These are phyloP conservation scores for Pipistrellus pygmaeus DNA, from an alignment of 2,797 vertebrate species.

Conservation along the genomic window DNA sequence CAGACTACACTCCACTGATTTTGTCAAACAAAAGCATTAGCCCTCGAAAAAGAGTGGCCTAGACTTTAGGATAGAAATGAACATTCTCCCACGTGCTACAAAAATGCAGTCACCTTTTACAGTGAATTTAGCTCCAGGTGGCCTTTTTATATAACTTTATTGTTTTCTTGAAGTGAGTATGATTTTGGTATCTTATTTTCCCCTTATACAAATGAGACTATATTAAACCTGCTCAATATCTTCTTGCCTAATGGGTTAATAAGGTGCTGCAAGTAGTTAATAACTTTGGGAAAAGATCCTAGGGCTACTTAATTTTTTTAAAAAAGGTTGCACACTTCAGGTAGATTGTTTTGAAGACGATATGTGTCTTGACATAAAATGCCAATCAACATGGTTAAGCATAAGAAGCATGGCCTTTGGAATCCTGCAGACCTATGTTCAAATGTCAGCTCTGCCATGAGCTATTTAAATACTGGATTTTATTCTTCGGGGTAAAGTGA, in stretches of 20 bases:
- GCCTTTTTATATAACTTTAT: neutral
- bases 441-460: neutral
- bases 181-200: neutral
- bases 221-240: neutral
- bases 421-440: neutral
- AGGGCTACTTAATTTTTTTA: neutral
- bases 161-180: neutral
- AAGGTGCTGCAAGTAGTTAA: neutral
- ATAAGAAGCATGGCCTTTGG: neutral
- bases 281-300: neutral
- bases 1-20: neutral
- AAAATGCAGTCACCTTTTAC: neutral
- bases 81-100: neutral
- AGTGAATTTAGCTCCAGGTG: neutral
- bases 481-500: conserved; percentile 36
- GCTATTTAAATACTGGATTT: neutral
- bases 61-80: neutral
- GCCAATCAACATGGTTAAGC: neutral
- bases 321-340: neutral
- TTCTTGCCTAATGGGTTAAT: neutral
- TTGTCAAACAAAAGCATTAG: neutral
- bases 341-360: neutral
- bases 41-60: neutral
- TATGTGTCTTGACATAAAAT: neutral
- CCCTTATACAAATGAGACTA: neutral